Conservation (phyloP, 2,797 vertebrate species). For the Protonibea diacanthus region DNA sequence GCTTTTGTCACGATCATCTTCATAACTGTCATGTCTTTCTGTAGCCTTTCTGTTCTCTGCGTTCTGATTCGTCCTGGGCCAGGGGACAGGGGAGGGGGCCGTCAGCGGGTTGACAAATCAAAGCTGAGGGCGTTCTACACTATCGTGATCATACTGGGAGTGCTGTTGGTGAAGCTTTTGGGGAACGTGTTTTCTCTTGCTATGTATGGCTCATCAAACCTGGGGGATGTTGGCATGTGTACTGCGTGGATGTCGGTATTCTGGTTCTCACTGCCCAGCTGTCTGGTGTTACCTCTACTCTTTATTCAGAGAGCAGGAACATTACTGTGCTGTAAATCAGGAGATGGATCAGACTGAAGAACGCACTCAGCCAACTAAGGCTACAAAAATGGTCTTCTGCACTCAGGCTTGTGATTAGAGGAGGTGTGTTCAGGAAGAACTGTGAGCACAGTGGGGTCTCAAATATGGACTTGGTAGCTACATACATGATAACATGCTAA, state of each 20-base stretch:
- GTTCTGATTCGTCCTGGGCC: not conserved
- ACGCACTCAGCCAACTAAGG: no score
- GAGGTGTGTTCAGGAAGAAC: no score
- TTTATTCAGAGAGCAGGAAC: not conserved
- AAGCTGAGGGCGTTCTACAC: not conserved
- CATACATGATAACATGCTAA: no score
- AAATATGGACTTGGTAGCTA: no score
- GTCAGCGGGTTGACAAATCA: not conserved
- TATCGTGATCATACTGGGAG: not conserved
- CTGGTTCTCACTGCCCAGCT: not conserved
- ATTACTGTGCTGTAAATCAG: no score
- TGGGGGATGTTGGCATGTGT: no score
- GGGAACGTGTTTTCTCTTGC: not conserved
- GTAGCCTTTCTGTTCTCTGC: not conserved
- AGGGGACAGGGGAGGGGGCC: not conserved
- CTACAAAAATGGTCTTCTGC: no score
- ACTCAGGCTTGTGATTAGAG: no score
- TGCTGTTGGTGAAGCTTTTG: not conserved
- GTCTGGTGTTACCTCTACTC: not conserved
- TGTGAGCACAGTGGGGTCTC: no score
- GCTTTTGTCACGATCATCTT: fast-evolving
- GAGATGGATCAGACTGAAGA: no score
- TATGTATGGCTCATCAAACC: no score
- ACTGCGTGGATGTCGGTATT: no score
- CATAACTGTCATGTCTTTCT: not conserved